Base-by-base conservation (phyloP, 2,888 invertebrate species). In the Hirtodrosophila trivittata region DNA sequence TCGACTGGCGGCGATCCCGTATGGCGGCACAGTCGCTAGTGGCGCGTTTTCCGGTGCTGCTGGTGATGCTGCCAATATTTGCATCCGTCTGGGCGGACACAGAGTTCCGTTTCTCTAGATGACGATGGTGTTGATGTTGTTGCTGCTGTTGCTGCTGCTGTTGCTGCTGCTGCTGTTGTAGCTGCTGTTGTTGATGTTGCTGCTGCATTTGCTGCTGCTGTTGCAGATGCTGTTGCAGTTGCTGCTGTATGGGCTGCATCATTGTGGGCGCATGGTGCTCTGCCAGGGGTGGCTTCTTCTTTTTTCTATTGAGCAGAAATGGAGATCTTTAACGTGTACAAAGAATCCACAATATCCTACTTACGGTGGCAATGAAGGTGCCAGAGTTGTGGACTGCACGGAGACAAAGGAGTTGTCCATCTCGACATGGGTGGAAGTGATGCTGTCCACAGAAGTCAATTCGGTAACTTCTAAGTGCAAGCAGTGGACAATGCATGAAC, bases 381-480 rank as follows among this genome's bases (percentile, higher is more conserved):
- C 89, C 26, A 89, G 43, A 3, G 87, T 86, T 7, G 88, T 89
- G 13, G 89, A 88, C 55, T 89, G 88, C 8, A 90, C 88, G 5
- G 89, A 89, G 1, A 89, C 75, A 30, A 89, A 80, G 1, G 90
- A 87, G 58, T 89, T 89, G 46, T 92, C 92, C 81, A 93, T 92
- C 41, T 92, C 93, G 0, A 93, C 93, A 35, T 93, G 93, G 0
- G 93, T 93, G 0, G 93, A 93, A 16, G 94, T 94, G 3, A 94
- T 91, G 73, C 94, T 95, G 89, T 94, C 94, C 28, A 95, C 92
- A 0, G 94, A 94, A 5, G 95, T 95, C 49, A 95, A 92, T 80
- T 95, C 95, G 66, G 94, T 94, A 10, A 94, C 94, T 91, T 95
- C 95, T 91, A 92, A 32, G 65, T 55, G 55, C 69, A 64, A 69